Base-by-base conservation (phyloP, 2,113 vertebrate genomes). In the Piaya cayana region DNA sequence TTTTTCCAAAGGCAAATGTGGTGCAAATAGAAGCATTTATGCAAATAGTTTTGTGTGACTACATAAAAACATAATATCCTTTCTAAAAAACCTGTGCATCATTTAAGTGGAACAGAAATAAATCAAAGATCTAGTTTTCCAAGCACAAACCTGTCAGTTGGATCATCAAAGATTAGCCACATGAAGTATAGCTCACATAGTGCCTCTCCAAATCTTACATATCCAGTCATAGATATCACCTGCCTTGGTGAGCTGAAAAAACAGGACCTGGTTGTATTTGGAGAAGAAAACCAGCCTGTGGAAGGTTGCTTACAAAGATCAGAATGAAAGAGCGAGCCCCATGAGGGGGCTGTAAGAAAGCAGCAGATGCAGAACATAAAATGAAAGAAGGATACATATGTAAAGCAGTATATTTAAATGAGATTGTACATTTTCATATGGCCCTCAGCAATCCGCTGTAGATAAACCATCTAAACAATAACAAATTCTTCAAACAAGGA, bases 381-480 rank as follows among this genome's bases (percentile, higher is more conserved):
- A 81, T 69, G 63, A 42, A 90, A 82, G 53, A 56, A 74, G 45
- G 18, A 71, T 76, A 77, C 63, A 15, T 65, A 69, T 37, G 59
- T 91, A 92, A 79, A 91, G 58, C 50, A 80, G 32, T 32, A 82
- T 22, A 70, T 95, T 95, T 90, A 84, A 92, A 72, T 92, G 85
- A 92, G 67, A 74, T 18, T 42, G 45, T 18, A 36, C n/a, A 56
- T 96, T 82, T 89, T 92, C 71, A 77, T 14, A 70, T 12, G 71
- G 71, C 90, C 79, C 60, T 92, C 60, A 95, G 88, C 75, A 77
- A 77, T 83, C 37, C 9, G 5, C 45, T 63, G 62, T 22, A 92
- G 76, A 94, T 91, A 88, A 95, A 37, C 34, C 79, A 94, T 29
- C 68, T 84, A 82, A 93, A 91, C 36, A 64, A 72, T 90, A 92